phyloP scores from a whole-genome alignment of 2,113 vertebrate species.

The Oceanites oceanicus region DNA sequence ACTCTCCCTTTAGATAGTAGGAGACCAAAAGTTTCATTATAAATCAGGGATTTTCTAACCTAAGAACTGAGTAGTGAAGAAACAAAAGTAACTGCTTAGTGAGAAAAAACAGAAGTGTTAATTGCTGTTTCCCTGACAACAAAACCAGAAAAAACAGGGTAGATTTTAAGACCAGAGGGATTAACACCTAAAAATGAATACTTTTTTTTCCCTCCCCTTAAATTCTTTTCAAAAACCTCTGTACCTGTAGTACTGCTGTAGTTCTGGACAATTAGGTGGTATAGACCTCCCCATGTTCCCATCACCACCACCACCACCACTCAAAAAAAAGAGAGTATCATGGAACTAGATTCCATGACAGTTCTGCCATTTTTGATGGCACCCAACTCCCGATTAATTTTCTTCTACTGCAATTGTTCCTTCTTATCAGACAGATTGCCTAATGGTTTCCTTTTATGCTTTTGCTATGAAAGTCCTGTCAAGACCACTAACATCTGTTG shows the following conservation, averaged over 20 bases:
- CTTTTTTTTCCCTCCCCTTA: neutral
- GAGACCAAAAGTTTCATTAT: neutral
- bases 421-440: neutral
- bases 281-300: rapidly evolving
- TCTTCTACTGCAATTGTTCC: neutral
- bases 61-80: neutral
- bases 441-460: neutral
- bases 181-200: neutral
- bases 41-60: neutral
- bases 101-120: neutral
- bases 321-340: neutral
- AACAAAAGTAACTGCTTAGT: neutral
- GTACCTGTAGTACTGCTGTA: neutral
- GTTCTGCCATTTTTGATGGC: neutral
- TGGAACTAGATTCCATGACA: neutral
- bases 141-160: neutral
- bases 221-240: neutral
- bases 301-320: neutral
- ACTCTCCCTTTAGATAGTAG: neutral
- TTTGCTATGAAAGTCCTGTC: neutral
- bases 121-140: neutral
- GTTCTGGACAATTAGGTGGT: neutral
- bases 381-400: neutral
- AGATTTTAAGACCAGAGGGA: neutral
- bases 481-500: neutral